Base-by-base conservation (phyloP, 2,113 vertebrate species). In the Pelmatolapia mariae region DNA sequence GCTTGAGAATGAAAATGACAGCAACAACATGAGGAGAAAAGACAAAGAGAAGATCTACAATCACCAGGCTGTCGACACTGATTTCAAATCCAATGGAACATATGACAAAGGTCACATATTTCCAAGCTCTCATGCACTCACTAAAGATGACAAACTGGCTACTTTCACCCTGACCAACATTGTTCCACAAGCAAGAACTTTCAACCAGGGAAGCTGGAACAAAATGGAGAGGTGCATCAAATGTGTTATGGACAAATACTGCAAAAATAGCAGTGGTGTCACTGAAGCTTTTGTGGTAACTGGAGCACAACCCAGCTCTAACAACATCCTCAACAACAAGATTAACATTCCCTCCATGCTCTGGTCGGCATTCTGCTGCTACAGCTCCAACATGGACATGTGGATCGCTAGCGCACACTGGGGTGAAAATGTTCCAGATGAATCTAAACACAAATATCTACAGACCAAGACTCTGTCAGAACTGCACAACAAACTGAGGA, bases 331-430 rank as follows among this genome's bases (percentile, higher is more conserved):
- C 6, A 91, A 66, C 9, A 63, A 85, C 1, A 78, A 3, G 10
- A 9, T 88, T 7, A 88, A 91, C 40, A 22, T 89, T 57, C 91
- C 91, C n/a, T 80, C 84, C 31, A 4, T 15, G 24, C 83, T 93
- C 29, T 93, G 88, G 89, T 86, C 91, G 9, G 91, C 91, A 3
- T 91, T 93, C 71, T 93, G 91, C 45, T 93, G 91, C 59, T 86
- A 89, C 79, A 89, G 59, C 29, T 4, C 4, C 10, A 33, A 2
- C 3, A 3, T 8, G 18, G 1, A 8, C 1, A 29, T 2, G 15
- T 93, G 89, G 87, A 16, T 93, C 1, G 86, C 91, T 5, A 83
- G 86, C 5, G 79, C 86, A 2, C 53, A 86, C 86, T 88, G 84
- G 86, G 86, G 61, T 0, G 3, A 78, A 15, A 91, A 91, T 11